Evolutionary conservation across 2,113 vertebrate species (phyloP).

Genomic region (Leuciscus idus): DNA sequence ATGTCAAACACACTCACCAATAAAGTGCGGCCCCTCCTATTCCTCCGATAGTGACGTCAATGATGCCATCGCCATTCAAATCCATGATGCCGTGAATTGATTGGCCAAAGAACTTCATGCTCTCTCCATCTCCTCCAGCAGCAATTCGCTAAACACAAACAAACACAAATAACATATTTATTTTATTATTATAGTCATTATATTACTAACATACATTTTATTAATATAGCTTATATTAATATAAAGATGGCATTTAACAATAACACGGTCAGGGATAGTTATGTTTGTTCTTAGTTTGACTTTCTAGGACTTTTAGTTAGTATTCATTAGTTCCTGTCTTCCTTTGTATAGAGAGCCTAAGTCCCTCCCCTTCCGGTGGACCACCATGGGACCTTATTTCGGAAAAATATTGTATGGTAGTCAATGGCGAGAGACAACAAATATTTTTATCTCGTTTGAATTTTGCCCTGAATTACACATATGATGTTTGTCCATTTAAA

Average conservation of each 20-base stretch:
- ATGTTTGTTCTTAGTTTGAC: too few species aligned
- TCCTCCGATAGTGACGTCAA: constrained; percentile 94
- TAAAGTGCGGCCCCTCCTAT: constrained; percentile 93
- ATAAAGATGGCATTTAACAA: background rate
- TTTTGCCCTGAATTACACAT: too few species aligned
- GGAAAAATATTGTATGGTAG: too few species aligned
- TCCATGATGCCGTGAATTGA: constrained; percentile 97
- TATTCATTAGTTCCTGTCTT: too few species aligned
- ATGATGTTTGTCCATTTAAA: too few species aligned
- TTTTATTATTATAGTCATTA: background rate
- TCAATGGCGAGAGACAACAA: too few species aligned
- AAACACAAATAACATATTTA: constrained; percentile 18
- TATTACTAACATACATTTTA: background rate
- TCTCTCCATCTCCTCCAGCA: constrained; percentile 89
- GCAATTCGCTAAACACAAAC: constrained; percentile 82
- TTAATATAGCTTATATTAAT: background rate
- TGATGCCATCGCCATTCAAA: constrained; percentile 90
- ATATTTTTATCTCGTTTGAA: too few species aligned
- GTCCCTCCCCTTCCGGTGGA: too few species aligned
- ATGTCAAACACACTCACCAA: constrained; percentile 78
- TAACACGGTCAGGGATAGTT: too few species aligned
- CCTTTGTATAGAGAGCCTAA: too few species aligned
- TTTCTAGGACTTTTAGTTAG: too few species aligned
- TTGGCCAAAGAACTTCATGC: constrained; percentile 95
- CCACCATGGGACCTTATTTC: too few species aligned